Evolutionary conservation across 1,140 invertebrate species (phyloP).

Genomic region (Matsumurasca onukii): DNA sequence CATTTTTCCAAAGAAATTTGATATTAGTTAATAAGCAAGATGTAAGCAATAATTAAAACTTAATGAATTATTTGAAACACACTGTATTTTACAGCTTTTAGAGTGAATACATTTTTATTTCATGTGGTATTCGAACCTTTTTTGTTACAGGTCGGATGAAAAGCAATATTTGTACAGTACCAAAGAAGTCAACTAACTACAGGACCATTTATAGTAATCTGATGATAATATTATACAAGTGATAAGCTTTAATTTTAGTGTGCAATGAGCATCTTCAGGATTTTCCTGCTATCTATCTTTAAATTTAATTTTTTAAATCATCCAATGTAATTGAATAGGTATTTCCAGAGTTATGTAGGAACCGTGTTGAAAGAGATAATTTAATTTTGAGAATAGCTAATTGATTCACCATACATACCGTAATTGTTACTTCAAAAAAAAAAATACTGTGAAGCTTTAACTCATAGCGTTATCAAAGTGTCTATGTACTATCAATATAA

Average conservation of each 20-base stretch:
- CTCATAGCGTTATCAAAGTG: conserved; percentile 12
- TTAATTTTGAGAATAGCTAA: not conserved
- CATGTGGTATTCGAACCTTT: too few relatives aligned
- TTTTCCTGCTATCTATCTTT: not conserved
- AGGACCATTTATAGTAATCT: not conserved
- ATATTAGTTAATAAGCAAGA: not conserved
- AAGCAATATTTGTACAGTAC: not conserved
- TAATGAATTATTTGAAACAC: not conserved
- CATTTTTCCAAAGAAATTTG: not conserved
- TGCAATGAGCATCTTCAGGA: not conserved
- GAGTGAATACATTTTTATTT: too few relatives aligned
- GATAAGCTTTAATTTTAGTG: not conserved
- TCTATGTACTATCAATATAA: conserved; percentile 15
- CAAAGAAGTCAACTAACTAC: not conserved
- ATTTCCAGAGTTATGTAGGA: not conserved
- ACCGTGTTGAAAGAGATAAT: not conserved
- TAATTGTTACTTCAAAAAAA: not conserved
- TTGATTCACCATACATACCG: not conserved
- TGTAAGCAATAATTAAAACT: not conserved
- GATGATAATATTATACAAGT: not conserved
- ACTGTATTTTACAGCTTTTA: too few relatives aligned
- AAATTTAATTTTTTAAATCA: not conserved
- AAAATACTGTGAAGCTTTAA: not conserved
- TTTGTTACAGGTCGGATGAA: not conserved
- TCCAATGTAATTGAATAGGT: not conserved